These are phyloP conservation scores for Pegoplata infirma DNA, from an alignment of 2,888 invertebrate species.

Conservation along the genomic window DNA sequence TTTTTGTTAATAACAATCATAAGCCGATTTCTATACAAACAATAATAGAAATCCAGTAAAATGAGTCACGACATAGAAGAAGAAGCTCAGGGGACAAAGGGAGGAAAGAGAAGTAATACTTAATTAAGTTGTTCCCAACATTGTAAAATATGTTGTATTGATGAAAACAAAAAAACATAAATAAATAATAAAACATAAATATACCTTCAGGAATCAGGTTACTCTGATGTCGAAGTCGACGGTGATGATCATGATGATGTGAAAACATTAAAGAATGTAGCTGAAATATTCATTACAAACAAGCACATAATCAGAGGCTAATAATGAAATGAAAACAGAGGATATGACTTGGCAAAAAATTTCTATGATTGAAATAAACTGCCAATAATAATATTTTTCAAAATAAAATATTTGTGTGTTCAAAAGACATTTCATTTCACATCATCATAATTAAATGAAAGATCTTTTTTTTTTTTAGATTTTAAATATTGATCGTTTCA, in stretches of 20 bases:
- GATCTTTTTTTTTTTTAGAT: not conserved
- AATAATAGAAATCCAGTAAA: not conserved
- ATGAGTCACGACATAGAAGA: not conserved
- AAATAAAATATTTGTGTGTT: not conserved
- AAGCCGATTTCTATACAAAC: not conserved
- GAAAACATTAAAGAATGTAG: constrained; percentile 25
- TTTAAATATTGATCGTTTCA: not conserved
- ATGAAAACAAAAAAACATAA: not conserved
- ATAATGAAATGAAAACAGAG: constrained; percentile 38
- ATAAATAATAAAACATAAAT: not conserved
- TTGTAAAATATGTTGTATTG: not conserved
- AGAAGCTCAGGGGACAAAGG: not conserved
- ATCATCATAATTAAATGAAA: not conserved
- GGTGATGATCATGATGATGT: not conserved
- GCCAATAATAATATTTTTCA: not conserved
- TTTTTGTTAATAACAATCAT: too few species aligned
- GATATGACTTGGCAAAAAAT: constrained; percentile 28
- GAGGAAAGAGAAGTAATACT: not conserved
- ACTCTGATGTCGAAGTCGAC: not conserved
- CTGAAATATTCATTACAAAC: constrained; percentile 14
- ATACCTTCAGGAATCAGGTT: constrained; percentile 40
- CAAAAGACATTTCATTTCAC: not conserved
- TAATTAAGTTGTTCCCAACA: constrained; percentile 21
- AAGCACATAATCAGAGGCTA: constrained; percentile 36
- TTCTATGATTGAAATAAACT: not conserved